Percentiles rank a stretch among this genome's conserved stretches.
Evolutionary conservation across 1,140 invertebrate genomes (phyloP).

Genomic region (Orchesella cincta): DNA sequence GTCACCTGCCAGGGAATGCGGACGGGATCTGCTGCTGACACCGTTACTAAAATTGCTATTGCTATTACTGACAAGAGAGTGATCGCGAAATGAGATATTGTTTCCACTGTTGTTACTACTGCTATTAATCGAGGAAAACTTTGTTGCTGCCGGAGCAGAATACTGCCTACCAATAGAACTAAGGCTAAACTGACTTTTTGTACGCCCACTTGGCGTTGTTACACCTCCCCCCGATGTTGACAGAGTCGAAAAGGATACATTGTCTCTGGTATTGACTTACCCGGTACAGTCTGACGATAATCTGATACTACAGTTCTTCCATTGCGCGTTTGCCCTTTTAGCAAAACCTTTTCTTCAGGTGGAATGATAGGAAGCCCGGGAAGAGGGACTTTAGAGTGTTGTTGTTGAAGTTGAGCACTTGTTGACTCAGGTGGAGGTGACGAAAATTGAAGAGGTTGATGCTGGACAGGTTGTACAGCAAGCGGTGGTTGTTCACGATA

Average conservation of each 20-base stretch:
- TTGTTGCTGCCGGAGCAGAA: background rate
- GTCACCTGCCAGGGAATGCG: conserved; percentile 13
- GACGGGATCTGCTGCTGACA: conserved; percentile 3
- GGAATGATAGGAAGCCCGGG: background rate
- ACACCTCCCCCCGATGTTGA: background rate
- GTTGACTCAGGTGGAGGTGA: background rate
- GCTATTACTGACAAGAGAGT: no score
- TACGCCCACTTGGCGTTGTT: background rate
- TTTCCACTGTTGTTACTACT: conserved; percentile 13
- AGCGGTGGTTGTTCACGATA: background rate
- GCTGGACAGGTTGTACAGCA: background rate
- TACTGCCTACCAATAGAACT: background rate
- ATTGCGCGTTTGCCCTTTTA: conserved; percentile 15
- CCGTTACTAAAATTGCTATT: background rate
- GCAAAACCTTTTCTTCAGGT: conserved; percentile 3
- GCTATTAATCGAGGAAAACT: background rate
- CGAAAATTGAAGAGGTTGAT: conserved; percentile 9
- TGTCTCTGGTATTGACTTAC: conserved; percentile 11
- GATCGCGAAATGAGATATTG: no score
- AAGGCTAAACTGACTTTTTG: conserved; percentile 7
- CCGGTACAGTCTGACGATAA: conserved; percentile 13
- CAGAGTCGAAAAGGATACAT: background rate
- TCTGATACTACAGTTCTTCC: background rate
- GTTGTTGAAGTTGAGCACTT: background rate
- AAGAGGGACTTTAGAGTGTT: background rate